Conservation (phyloP, 2,888 invertebrate species). For the Mellilla xanthometata region DNA sequence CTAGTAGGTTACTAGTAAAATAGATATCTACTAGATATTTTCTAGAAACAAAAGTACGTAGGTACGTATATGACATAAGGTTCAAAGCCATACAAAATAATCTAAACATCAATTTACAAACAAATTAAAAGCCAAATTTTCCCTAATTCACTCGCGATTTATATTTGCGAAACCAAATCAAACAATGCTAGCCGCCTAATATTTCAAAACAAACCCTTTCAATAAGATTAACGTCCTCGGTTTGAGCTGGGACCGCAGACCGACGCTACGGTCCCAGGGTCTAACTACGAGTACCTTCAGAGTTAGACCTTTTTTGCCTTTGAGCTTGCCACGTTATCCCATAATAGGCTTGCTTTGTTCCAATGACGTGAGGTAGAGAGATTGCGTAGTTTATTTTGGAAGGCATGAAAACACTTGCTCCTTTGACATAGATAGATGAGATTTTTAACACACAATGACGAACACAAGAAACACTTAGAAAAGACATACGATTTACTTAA, state of each 20-base stretch:
- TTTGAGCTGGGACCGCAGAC: constrained; percentile 22
- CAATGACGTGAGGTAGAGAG: too few relatives aligned
- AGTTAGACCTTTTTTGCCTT: constrained; percentile 27
- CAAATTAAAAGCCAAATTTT: neutral
- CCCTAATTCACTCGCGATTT: neutral
- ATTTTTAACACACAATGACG: too few relatives aligned
- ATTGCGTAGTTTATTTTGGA: too few relatives aligned
- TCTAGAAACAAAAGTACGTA: too few relatives aligned
- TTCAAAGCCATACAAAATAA: too few relatives aligned
- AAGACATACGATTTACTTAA: too few relatives aligned
- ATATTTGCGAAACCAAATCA: constrained; percentile 3
- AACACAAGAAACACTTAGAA: too few relatives aligned
- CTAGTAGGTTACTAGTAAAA: too few relatives aligned
- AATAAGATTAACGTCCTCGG: constrained; percentile 26
- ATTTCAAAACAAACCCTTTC: constrained; percentile 14
- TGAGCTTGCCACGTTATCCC: constrained; percentile 19
- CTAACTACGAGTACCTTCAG: constrained; percentile 4
- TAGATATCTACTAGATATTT: too few relatives aligned
- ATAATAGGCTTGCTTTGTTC: neutral
- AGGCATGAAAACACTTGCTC: too few relatives aligned
- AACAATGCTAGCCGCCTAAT: constrained; percentile 4
- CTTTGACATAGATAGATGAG: neutral
- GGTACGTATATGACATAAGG: too few relatives aligned
- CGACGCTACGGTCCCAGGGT: constrained; percentile 10
- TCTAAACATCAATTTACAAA: too few relatives aligned